Evolutionary conservation across 2,888 invertebrate species (phyloP), one percentile per base, ranked within the genome.

Genomic region (Caprella mutica): DNA sequence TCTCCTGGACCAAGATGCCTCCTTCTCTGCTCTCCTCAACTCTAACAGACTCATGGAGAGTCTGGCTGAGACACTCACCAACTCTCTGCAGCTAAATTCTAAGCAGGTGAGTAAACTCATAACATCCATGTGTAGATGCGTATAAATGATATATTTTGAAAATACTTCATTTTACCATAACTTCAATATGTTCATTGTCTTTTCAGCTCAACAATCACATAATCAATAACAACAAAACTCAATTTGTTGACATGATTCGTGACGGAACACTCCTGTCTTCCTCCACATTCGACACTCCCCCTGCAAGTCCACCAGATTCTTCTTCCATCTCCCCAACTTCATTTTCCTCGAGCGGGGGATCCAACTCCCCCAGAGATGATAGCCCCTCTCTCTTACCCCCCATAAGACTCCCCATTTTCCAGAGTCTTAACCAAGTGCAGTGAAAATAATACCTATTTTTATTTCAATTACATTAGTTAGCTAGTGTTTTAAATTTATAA

Each of bases 201-300:
- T 5, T 26, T 23, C 44, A 44, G 44, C 44, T 44, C n/a, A 23
- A 44, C 26, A 44, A 24, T 27, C 44, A 44, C 24, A 6, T 24
- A 8, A 44, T 27, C 44, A 44, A 26, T 14, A 24, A 21, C 6
- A 3, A 27, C 26, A 44, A 21, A 27, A 21, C 48, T 8, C n/a
- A n/a, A n/a, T n/a, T n/a, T n/a, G n/a, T n/a, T n/a, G 46, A 38
- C 30, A 21, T 30, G 44, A 39, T 39, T n/a, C 52, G 44, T 5
- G 55, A 55, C 5, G 55, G 55, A 14, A 21, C 27, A 35, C 44
- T 51, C n/a, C 52, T 52, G 27, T 17, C n/a, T n/a, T n/a, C n/a
- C n/a, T n/a, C 48, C n/a, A 48, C 48, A 3, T 26, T 64, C n/a
- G 64, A 64, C 30, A 64, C 64, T 21, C 64, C 64, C 14, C 64